Percentiles rank a stretch among this genome's conserved stretches.
These are phyloP conservation scores for Haemorhous mexicanus DNA, from an alignment of 2,113 vertebrate species.

Conservation along the genomic window DNA sequence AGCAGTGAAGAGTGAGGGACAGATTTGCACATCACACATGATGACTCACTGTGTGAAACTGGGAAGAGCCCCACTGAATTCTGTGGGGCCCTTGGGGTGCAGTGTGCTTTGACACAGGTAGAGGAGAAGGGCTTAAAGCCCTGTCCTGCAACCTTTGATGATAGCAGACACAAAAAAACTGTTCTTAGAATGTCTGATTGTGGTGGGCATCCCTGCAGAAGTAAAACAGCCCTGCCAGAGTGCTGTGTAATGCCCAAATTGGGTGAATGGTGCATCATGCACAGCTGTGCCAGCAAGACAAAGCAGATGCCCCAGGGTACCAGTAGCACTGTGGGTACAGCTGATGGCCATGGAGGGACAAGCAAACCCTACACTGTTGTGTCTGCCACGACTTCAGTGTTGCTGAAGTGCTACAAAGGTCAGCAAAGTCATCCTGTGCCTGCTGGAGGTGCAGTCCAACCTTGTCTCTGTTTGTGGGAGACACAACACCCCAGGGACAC, in stretches of 20 bases:
- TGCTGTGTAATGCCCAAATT: neutral
- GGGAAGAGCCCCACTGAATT: neutral
- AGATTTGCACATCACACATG: neutral
- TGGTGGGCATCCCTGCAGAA: neutral
- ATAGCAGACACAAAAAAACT: neutral
- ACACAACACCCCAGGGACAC: neutral
- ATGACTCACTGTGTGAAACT: neutral
- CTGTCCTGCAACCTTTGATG: neutral
- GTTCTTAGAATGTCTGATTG: neutral
- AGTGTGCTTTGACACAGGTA: accelerated
- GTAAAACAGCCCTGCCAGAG: neutral
- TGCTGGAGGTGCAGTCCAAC: neutral
- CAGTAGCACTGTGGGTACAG: neutral
- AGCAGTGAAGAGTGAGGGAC: neutral
- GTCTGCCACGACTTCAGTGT: neutral
- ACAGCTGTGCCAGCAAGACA: neutral
- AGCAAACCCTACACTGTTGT: neutral
- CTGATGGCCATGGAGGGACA: neutral
- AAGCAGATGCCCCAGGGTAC: neutral
- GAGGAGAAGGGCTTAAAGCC: neutral
- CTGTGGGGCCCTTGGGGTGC: neutral
- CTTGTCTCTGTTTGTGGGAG: accelerated
- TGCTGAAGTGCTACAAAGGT: neutral
- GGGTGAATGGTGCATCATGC: neutral
- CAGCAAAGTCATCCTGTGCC: neutral